Conservation (phyloP, 1,140 invertebrate genomes). For the Eumeta japonica region DNA sequence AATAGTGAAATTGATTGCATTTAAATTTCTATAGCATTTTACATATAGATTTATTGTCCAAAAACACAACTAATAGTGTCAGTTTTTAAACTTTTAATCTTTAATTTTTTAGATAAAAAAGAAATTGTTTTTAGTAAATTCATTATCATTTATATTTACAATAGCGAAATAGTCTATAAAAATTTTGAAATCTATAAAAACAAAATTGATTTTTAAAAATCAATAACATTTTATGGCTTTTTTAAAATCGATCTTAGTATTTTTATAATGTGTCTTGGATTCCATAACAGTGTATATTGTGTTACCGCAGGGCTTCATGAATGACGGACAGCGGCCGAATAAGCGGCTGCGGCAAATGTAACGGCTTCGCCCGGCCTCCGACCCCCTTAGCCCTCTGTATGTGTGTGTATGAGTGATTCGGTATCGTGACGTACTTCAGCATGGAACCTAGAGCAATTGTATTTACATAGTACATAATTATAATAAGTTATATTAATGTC, state of each 20-base stretch:
- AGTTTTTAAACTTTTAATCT: neutral
- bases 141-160: neutral
- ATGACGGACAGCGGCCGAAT: conserved; percentile 50
- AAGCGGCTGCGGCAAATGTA: conserved; percentile 49
- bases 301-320: conserved; percentile 43
- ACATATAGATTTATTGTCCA: neutral
- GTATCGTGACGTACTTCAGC: conserved; percentile 33
- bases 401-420: conserved; percentile 35
- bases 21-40: neutral
- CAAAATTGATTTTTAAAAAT: no score
- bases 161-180: neutral
- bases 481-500: conserved; percentile 46
- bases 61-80: neutral
- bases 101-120: no score
- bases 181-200: neutral
- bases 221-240: no score
- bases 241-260: no score
- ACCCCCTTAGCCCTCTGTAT: conserved; percentile 14
- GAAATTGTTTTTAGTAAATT: no score
- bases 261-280: no score
- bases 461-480: conserved; percentile 53
- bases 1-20: neutral
- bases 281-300: neutral
- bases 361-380: conserved; percentile 2
- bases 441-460: conserved; percentile 53